Evolutionary conservation across 1,140 invertebrate genomes (phyloP).

Genomic region (Aphaenogaster rudis): DNA sequence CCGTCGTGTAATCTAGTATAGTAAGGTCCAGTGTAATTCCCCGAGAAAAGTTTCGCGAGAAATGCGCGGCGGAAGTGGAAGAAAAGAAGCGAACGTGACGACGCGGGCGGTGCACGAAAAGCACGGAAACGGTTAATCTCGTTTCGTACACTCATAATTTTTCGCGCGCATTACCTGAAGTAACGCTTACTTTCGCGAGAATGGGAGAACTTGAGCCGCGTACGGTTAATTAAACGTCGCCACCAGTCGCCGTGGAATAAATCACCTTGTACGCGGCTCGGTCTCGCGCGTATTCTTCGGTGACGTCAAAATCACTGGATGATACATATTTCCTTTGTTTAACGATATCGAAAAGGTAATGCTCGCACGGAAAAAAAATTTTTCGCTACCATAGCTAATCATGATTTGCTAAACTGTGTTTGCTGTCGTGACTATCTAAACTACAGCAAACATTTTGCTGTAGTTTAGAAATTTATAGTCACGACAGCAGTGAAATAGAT

Average conservation of each 20-base stretch:
- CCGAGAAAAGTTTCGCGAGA: conserved; percentile 52
- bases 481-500: no score
- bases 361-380: no score
- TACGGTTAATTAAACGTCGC: conserved; percentile 64
- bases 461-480: no score
- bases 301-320: conserved; percentile 17
- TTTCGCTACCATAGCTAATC: no score
- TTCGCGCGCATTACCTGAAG: conserved; percentile 46
- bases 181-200: conserved; percentile 54
- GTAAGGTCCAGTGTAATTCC: conserved; percentile 33
- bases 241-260: conserved; percentile 46
- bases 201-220: conserved; percentile 63
- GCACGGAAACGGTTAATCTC: conserved; percentile 58
- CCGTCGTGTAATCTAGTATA: background rate
- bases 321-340: background rate
- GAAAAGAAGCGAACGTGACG: conserved; percentile 46
- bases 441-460: no score
- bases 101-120: conserved; percentile 41
- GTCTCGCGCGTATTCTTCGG: background rate
- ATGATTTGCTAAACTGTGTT: no score
- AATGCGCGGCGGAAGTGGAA: conserved; percentile 28
- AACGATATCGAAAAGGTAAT: background rate
- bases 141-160: conserved; percentile 63
- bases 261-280: conserved; percentile 26
- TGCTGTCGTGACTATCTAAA: no score